A percentile compares a stretch with the other conserved stretches of the same genome.
phyloP scores from a whole-genome alignment of 2,888 invertebrate species.

The Dione vanillae region DNA sequence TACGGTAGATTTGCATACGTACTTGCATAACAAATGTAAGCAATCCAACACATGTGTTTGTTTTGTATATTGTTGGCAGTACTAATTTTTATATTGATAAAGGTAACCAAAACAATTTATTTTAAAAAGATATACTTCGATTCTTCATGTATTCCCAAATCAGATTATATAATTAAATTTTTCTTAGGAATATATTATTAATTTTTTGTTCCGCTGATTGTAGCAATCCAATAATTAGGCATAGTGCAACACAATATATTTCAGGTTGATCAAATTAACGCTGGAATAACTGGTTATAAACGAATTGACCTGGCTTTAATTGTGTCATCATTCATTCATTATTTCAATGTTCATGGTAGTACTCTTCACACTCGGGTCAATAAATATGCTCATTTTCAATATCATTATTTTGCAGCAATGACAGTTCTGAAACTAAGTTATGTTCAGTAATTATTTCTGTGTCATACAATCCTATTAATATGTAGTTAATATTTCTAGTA shows the following conservation, averaged over 20 bases:
- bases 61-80: not conserved
- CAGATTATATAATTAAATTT: not conserved
- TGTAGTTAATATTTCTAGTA: not conserved
- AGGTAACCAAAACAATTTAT: too few species aligned
- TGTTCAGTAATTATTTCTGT: not conserved
- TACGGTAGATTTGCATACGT: constrained; percentile 11
- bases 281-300: constrained; percentile 21
- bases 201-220: not conserved
- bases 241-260: constrained; percentile 9
- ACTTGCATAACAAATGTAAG: not conserved
- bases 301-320: constrained; percentile 41
- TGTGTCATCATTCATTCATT: constrained; percentile 40
- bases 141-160: too few species aligned
- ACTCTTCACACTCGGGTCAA: constrained; percentile 32
- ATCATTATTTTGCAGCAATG: not conserved
- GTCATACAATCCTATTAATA: not conserved
- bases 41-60: not conserved
- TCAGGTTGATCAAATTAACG: not conserved
- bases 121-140: too few species aligned
- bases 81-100: not conserved
- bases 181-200: not conserved
- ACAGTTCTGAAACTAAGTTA: not conserved
- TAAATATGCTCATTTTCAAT: constrained; percentile 28
- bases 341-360: constrained; percentile 35
- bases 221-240: not conserved